Conservation (phyloP, 2,888 invertebrate genomes). For the Lapara coniferarum region DNA sequence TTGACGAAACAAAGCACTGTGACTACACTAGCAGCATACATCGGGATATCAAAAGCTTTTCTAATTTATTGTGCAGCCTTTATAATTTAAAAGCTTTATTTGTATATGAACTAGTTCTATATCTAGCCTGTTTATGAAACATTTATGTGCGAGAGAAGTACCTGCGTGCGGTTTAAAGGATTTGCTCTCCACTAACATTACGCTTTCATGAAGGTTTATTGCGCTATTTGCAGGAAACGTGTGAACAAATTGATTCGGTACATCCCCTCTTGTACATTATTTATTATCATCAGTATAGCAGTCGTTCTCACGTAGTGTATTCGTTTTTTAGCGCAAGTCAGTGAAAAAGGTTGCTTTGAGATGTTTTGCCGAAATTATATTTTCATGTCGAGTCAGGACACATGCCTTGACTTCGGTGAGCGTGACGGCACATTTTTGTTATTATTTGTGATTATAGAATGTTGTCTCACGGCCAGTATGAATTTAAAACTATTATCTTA, state of each 20-base stretch:
- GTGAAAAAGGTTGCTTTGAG: background rate
- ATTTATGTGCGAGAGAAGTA: background rate
- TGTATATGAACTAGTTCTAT: background rate
- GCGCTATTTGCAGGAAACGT: conserved; percentile 23
- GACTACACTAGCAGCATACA: too few relatives aligned
- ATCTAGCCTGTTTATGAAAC: background rate
- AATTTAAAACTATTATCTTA: too few relatives aligned
- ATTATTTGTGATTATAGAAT: too few relatives aligned
- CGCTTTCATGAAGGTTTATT: conserved; percentile 25
- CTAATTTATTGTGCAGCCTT: too few relatives aligned
- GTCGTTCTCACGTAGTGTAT: background rate
- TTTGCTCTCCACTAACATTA: conserved; percentile 12
- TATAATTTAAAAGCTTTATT: too few relatives aligned
- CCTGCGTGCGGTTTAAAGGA: conserved; percentile 7
- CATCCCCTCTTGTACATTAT: conserved; percentile 39
- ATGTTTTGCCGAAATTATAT: background rate
- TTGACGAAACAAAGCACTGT: too few relatives aligned
- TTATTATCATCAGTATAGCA: conserved; percentile 33
- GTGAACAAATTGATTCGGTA: conserved; percentile 39
- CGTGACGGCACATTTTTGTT: too few relatives aligned
- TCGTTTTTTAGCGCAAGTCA: background rate
- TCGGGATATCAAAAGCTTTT: too few relatives aligned
- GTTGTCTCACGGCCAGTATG: too few relatives aligned
- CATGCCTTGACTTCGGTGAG: too few relatives aligned
- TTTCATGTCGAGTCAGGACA: background rate